Conservation (phyloP, 2,797 vertebrate genomes). For the Apogon talboti region DNA sequence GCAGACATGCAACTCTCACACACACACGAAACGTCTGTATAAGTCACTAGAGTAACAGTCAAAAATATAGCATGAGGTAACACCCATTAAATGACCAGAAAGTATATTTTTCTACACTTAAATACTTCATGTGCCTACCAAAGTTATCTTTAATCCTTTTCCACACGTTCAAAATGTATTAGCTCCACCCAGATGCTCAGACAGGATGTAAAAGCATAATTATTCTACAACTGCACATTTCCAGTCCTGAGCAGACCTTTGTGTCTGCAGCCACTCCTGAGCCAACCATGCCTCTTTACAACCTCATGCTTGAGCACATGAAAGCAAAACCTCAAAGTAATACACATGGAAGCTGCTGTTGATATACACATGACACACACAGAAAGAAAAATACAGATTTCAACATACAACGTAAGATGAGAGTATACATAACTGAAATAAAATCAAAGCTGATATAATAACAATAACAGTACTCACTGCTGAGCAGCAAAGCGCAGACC, state of each 20-base stretch:
- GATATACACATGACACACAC: conserved; percentile 1
- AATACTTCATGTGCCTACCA: neutral
- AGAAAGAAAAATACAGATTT: neutral
- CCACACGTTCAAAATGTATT: conserved; percentile 22
- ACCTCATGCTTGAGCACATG: conserved; percentile 42
- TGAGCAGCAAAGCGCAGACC: conserved; percentile 72
- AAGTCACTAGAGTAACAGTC: neutral
- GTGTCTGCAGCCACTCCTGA: conserved; percentile 66
- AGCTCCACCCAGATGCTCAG: conserved; percentile 63
- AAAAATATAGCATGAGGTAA: neutral
- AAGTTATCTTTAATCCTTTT: neutral
- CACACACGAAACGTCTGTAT: conserved; percentile 5
- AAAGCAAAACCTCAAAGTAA: conserved; percentile 20
- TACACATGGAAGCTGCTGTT: conserved; percentile 7
- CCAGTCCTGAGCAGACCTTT: conserved; percentile 75
- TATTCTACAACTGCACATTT: conserved; percentile 75
- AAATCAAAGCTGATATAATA: neutral
- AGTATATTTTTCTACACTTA: too few relatives aligned
- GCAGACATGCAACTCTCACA: conserved; percentile 19
- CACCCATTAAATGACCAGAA: neutral
- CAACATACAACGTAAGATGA: neutral
- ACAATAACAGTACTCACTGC: conserved; percentile 76
- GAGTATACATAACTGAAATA: neutral
- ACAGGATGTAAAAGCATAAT: conserved; percentile 70
- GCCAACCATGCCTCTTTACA: conserved; percentile 35